A percentile compares a stretch with the other conserved stretches of the same genome.
phyloP scores from a whole-genome alignment of 2,113 vertebrate genomes.

The Dasyprocta punctata region DNA sequence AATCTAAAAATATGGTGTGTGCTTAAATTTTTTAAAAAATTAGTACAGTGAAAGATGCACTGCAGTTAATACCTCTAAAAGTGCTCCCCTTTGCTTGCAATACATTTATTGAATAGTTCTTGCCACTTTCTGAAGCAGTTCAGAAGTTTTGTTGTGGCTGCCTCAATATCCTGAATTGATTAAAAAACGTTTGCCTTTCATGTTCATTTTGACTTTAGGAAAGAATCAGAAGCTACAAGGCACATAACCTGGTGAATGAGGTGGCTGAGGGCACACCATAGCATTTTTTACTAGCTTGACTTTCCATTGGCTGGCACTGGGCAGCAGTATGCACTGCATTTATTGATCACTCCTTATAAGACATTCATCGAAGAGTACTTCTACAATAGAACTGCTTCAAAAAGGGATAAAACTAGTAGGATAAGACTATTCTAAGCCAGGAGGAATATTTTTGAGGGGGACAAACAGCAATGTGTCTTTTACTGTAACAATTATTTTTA shows the following conservation, averaged over 20 bases:
- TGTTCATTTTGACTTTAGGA: not conserved
- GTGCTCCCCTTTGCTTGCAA: not conserved
- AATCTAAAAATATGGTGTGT: not conserved
- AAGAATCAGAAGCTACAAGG: not conserved
- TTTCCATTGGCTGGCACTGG: not conserved
- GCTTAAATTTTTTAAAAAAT: not conserved
- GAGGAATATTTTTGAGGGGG: not conserved
- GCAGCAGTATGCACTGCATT: not conserved
- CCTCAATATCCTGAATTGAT: not conserved
- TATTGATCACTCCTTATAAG: not conserved
- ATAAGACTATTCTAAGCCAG: not conserved
- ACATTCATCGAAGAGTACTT: not conserved
- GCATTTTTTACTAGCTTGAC: not conserved
- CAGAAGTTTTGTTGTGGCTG: not conserved
- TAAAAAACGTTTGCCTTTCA: too few relatives aligned
- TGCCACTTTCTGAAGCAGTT: not conserved
- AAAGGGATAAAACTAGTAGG: not conserved
- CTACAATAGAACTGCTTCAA: not conserved
- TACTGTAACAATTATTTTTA: not conserved
- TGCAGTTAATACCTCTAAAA: not conserved
- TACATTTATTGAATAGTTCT: not conserved
- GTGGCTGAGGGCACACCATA: not conserved
- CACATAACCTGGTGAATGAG: not conserved
- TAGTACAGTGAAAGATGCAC: not conserved
- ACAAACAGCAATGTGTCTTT: not conserved